Evolutionary conservation across 2,797 vertebrate genomes (phyloP).

Genomic region (Anas georgica): DNA sequence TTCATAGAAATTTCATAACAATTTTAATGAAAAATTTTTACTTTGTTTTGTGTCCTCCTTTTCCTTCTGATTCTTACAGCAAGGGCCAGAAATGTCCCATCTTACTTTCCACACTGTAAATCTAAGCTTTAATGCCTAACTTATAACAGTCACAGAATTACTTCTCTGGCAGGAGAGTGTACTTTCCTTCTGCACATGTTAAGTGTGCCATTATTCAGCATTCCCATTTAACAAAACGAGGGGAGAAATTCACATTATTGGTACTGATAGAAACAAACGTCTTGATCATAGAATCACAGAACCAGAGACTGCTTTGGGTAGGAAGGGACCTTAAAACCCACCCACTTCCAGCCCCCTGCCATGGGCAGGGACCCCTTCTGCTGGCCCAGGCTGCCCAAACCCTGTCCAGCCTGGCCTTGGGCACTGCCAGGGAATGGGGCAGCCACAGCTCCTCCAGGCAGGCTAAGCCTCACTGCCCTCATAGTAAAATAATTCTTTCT

Average conservation of each 20-base stretch:
- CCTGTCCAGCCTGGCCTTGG: too few relatives aligned
- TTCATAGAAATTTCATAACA: neutral
- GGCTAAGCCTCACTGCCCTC: too few relatives aligned
- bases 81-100: neutral
- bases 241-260: neutral
- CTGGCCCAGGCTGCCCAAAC: too few relatives aligned
- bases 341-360: too few relatives aligned
- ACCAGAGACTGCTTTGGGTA: too few relatives aligned
- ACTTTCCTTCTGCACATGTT: neutral
- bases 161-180: neutral
- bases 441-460: too few relatives aligned
- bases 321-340: too few relatives aligned
- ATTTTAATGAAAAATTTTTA: neutral
- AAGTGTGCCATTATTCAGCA: neutral
- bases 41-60: neutral
- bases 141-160: neutral
- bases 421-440: too few relatives aligned
- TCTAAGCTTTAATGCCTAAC: neutral
- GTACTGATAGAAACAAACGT: neutral
- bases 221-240: neutral
- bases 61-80: neutral
- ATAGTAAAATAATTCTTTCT: too few relatives aligned
- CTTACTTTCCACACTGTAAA: neutral
- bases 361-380: too few relatives aligned
- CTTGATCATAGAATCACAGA: too few relatives aligned